phyloP scores from a whole-genome alignment of 2,113 vertebrate species.

The Pyrgilauda ruficollis region DNA sequence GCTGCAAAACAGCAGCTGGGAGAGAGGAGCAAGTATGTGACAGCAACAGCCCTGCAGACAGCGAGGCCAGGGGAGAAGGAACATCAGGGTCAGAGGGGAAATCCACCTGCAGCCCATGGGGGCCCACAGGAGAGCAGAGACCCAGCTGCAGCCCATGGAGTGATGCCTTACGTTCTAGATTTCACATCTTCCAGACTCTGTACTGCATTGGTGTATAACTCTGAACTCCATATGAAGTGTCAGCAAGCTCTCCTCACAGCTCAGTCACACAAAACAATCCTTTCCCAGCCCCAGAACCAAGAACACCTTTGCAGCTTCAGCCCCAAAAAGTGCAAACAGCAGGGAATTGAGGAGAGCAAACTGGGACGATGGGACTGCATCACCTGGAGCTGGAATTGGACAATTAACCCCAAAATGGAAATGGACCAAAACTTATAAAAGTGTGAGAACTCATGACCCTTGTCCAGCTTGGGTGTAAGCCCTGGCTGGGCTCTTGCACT shows the following conservation, averaged over 20 bases:
- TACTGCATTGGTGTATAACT: background rate
- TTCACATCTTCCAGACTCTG: background rate
- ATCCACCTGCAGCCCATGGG: accelerated
- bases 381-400: background rate
- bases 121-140: background rate
- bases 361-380: background rate
- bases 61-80: background rate
- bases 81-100: background rate
- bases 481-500: accelerated
- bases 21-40: accelerated
- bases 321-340: background rate
- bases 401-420: background rate
- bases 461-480: background rate
- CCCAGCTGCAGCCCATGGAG: background rate
- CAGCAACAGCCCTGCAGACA: background rate
- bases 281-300: background rate
- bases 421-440: background rate
- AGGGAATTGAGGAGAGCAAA: background rate
- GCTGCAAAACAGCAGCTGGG: background rate
- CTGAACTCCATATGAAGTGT: background rate
- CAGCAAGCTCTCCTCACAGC: background rate
- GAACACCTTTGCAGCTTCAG: background rate
- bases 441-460: background rate
- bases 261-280: background rate
- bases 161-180: background rate